Base-by-base conservation (phyloP, 2,113 vertebrate genomes). In the Alexandromys fortis region DNA sequence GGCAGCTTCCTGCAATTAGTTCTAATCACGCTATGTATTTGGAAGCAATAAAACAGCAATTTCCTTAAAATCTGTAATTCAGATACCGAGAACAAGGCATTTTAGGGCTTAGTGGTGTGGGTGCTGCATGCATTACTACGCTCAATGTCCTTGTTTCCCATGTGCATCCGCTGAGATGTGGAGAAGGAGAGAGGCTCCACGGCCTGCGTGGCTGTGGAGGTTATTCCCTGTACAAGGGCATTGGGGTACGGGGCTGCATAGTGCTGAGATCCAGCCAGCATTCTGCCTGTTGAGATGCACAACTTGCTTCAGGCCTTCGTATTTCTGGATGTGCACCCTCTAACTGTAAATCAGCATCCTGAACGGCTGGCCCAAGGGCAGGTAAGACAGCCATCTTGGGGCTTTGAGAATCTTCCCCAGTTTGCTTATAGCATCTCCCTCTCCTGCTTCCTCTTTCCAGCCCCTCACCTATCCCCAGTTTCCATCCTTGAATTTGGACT, bases 31-130 rank as follows among this genome's bases (percentile, higher is more conserved):
- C 94, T 96, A 92, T 90, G 93, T 93, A 96, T 97, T 96, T 97
- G 96, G 96, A 97, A 96, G 97, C 95, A 96, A 97, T 97, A 97
- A 96, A 97, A 97, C 90, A 96, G 96, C 91, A 95, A 92, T 97
- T 97, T 97, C 95, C 97, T 97, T 95, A 77, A 97, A 98, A 97
- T 97, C 92, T 95, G 94, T 97, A 97, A 97, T 97, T 97, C 95
- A 96, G 96, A 97, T 79, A 58, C 96, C 11, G 94, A 92, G 94
- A 96, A 97, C 95, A 95, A 95, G 97, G 95, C 95, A 68, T 85
- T 93, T 95, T 38, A 79, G 97, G 83, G 96, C 90, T 94, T 96
- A 91, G 78, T 13, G 73, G 93, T 81, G 78, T 96, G 97, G 97
- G 96, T 95, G 90, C 97, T 67, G 94, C 79, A 14, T 79, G 91